Evolutionary conservation across 2,888 invertebrate species (phyloP), one percentile per base, ranked within the genome.

Genomic region (Ectemnius continuus): DNA sequence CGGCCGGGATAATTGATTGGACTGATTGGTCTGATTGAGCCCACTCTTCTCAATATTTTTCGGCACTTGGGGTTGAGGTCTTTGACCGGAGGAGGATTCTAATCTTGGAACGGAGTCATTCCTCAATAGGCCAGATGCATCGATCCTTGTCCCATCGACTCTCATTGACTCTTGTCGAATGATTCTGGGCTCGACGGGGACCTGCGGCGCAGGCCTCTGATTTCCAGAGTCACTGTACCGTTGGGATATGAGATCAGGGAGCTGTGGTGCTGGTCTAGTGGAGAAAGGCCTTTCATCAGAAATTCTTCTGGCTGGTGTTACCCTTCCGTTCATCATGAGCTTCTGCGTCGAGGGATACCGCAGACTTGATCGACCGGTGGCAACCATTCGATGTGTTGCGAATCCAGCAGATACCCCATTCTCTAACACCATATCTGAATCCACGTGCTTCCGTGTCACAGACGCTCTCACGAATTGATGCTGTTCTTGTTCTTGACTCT

Each of bases 301-400:
- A 56, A 86, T 77, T 73, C 86, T 80, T 23, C 92, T 91, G 2
- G 86, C 76, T 0, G 85, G 81, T 0, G 85, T 85, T 4, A 92
- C 87, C 76, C 90, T 91, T 6, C 92, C 92, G 75, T 92, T 93
- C 5, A 92, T 82, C 73, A 91, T 88, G 1, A 92, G 85, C 79
- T 92, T 92, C 73, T 92, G 92, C 2, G 91, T 90, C 0, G 91
- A 91, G 3, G 91, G 88, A 84, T 92, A 92, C 79, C 92, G 89
- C 61, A 92, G 85, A 81, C 91, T 92, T 2, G 92, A 91, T 75
- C 92, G 88, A 68, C 91, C 92, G 0, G 91, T 91, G 57, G 91
- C 90, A n/a, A 86, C 80, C 79, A 86, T 85, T 64, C 88, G 82
- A 47, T 87, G 88, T 8, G 84, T 85, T 14, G 86, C 81, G 20